Conservation (phyloP, 2,888 invertebrate genomes). For the Carterocephalus palaemon region DNA sequence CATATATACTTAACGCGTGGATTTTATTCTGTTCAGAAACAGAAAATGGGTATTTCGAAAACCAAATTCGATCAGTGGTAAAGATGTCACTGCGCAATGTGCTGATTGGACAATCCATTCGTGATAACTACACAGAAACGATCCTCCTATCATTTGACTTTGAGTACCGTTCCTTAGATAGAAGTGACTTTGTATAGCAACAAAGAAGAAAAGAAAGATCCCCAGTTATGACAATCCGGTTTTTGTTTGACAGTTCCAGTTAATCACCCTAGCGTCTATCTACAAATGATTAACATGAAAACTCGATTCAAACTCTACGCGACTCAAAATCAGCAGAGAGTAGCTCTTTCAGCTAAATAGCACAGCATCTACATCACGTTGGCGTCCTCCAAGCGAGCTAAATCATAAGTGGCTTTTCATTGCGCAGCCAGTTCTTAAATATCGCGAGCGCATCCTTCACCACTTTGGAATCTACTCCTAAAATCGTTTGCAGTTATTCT, state of each 20-base stretch:
- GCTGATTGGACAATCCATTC: too few species aligned
- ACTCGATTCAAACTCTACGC: constrained; percentile 23
- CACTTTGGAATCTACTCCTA: constrained; percentile 21
- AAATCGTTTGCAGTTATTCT: constrained; percentile 21
- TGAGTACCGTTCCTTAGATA: too few species aligned
- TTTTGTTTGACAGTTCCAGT: constrained; percentile 11
- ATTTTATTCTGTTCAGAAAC: too few species aligned
- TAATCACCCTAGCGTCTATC: constrained; percentile 5
- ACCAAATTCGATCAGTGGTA: too few species aligned
- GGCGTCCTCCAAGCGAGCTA: constrained; percentile 9
- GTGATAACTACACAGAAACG: too few species aligned
- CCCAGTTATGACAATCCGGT: constrained; percentile 4
- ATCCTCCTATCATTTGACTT: too few species aligned
- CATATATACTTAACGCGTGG: too few species aligned
- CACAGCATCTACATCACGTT: constrained; percentile 16
- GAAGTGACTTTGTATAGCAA: too few species aligned
- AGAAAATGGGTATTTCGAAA: too few species aligned
- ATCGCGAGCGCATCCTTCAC: constrained; percentile 5
- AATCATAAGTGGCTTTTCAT: constrained; percentile 19
- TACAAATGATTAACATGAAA: constrained; percentile 24
- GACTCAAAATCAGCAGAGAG: constrained; percentile 22
- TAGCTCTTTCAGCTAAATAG: constrained; percentile 24
- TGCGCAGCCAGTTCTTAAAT: constrained; percentile 19
- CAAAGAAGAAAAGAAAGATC: too few species aligned
- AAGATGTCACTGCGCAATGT: too few species aligned